phyloP scores from a whole-genome alignment of 2,888 invertebrate species.

The Heliconius cydno region DNA sequence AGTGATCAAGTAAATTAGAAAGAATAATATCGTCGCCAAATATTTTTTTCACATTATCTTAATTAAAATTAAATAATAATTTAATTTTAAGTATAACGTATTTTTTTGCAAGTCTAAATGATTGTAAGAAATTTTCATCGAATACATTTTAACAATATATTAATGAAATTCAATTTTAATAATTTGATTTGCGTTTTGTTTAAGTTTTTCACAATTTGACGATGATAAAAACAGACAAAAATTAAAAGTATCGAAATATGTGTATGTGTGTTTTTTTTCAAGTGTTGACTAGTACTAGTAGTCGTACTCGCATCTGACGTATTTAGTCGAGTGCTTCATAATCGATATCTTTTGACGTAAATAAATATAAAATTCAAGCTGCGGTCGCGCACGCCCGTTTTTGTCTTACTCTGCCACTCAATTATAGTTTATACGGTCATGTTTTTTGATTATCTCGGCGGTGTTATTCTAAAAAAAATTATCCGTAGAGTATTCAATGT shows the following conservation, averaged over 20 bases:
- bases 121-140: too few relatives aligned
- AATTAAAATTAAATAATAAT: too few relatives aligned
- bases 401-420: constrained; percentile 29
- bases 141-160: too few relatives aligned
- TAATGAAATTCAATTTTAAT: background rate
- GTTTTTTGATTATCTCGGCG: constrained; percentile 49
- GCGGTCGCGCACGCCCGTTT: constrained; percentile 32
- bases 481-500: constrained; percentile 58
- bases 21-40: too few relatives aligned
- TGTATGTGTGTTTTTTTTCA: background rate
- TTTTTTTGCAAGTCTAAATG: too few relatives aligned
- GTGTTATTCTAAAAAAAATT: constrained; percentile 55
- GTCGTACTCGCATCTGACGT: background rate
- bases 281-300: background rate
- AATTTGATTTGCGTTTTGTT: background rate
- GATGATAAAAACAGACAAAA: background rate
- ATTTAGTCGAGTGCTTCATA: constrained; percentile 13
- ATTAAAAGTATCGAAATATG: background rate
- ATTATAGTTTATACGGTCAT: constrained; percentile 24
- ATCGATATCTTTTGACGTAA: constrained; percentile 32
- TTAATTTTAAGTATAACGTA: too few relatives aligned
- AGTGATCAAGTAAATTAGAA: too few relatives aligned
- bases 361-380: constrained; percentile 31
- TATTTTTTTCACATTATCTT: too few relatives aligned
- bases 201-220: background rate